A percentile compares a stretch with the other conserved stretches of the same genome.
Conservation (phyloP, 1,140 invertebrate genomes). For the Drosophila pallidifrons region DNA sequence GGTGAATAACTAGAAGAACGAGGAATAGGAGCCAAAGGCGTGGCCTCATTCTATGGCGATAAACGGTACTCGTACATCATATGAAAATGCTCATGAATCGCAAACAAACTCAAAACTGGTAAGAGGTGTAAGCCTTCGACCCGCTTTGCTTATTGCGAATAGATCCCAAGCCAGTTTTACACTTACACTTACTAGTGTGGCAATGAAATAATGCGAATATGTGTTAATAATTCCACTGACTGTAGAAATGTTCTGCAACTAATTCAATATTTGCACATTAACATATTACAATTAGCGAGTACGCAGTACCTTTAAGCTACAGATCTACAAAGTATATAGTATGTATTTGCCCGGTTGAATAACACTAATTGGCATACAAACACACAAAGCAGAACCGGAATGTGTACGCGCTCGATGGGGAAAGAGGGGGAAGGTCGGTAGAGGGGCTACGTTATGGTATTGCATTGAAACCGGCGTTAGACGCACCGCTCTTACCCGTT, state of each 20-base stretch:
- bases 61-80: constrained; percentile 42
- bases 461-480: constrained; percentile 42
- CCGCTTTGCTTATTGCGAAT: constrained; percentile 24
- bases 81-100: constrained; percentile 6
- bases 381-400: constrained; percentile 30
- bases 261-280: constrained; percentile 72
- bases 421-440: background rate
- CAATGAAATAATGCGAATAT: background rate
- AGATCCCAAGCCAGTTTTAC: constrained; percentile 59
- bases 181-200: background rate
- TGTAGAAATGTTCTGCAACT: constrained; percentile 25
- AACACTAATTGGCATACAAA: constrained; percentile 71
- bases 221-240: constrained; percentile 33
- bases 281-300: constrained; percentile 64
- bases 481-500: constrained; percentile 10
- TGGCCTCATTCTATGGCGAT: constrained; percentile 29
- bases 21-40: constrained; percentile 12
- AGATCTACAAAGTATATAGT: constrained; percentile 27
- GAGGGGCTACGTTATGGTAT: background rate
- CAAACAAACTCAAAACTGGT: constrained; percentile 21
- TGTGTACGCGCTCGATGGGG: background rate
- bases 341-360: constrained; percentile 66
- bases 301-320: constrained; percentile 37
- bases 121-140: constrained; percentile 41
- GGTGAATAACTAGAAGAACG: constrained; percentile 6